Evolutionary conservation across 53 echinoderm and acorn worm species (phyloP), one percentile per base, ranked within the genome.

Genomic region (Hippasteria phrygiana): DNA sequence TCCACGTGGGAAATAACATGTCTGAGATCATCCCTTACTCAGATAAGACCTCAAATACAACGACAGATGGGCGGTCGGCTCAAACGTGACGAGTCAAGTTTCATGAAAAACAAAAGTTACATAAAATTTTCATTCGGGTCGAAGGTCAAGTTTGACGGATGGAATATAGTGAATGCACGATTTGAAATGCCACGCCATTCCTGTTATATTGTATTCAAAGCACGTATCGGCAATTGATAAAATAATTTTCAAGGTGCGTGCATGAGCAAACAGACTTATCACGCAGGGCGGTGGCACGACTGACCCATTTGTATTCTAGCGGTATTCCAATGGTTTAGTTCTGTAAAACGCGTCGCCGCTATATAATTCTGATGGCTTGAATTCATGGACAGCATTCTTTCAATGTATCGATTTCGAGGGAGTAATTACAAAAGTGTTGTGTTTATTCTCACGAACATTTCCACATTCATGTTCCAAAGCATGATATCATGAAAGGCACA

Each of bases 181-280:
- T 18, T 36, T 1, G 11, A 34, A 35, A 33, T 67, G 69, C 43
- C 32, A 73, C 34, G 43, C 43, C 41, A 41, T 43, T 42, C n/a
- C 38, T 18, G 26, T 13, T 37, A 56, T 45, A 28, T 62, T 22
- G 38, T 37, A 59, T 79, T 79, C 79, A 12, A 41, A 59, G 59
- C 79, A 38, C 79, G 56, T 79, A 79, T 38, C 1, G 36, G 40
- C 38, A 79, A 54, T 79, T 55, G 56, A 79, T 79, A 79, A 79
- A 79, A 29, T n/a, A 14, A 13, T 38, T 59, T 79, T 79, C 36
- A 56, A 79, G 79, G 79, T 56, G 11, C 43, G 41, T 39, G 59
- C 76, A 76, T 38, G 27, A n/a, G 27, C 27, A 59, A 56, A 41
- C 62, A 62, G 10, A 36, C 12, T 9, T 10, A 8, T 24, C 24